Evolutionary conservation across 92 coral and sea anemone genomes (phyloP), one percentile per base, ranked within the genome.

Genomic region (Scolanthus callimorphus): DNA sequence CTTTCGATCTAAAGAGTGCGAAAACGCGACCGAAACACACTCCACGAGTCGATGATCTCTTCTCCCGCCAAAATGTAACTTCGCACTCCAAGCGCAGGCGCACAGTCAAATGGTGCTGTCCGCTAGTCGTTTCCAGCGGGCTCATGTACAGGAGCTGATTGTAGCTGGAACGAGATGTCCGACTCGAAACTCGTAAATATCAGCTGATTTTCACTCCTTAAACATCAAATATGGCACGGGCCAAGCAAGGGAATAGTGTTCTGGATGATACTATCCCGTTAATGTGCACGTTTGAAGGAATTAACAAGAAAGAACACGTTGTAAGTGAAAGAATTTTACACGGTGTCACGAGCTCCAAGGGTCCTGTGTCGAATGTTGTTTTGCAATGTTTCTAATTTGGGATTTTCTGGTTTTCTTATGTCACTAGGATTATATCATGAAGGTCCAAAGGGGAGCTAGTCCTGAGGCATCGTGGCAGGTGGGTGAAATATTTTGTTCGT

Each of bases 391-490:
- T 60, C 3, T 12, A 17, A 0, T 38, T 25, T 27, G 52, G 26
- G 1, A 11, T 17, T 24, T 19, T 44, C 39, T 21, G 15, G 11
- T 69, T 29, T 65, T 17, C 59, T 34, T 65, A 49, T 43, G 23
- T 61, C 39, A 12, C 44, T 45, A 92, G 98, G 98, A 92, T 54
- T 92, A 92, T 45, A 80, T 85, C 25, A 89, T 92, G 59, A 92
- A 78, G 49, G 94, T 92, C 24, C 98, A 92, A 63, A 77, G 98
- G 17, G 98, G 98, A 30, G 87, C 95, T 54, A 84, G 65, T 17
- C 96, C 91, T 28, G 94, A 92, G 17, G 88, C 80, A 17, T 60
- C 79, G 3, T 92, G 98, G 98, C 96, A 92, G 96, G 98, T n/a
- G n/a, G n/a, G n/a, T n/a, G n/a, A n/a, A n/a, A n/a, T n/a, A n/a